Percentiles rank a stretch among this genome's conserved stretches.
phyloP scores from a whole-genome alignment of 2,888 invertebrate species.

The Drosophila antonietae region DNA sequence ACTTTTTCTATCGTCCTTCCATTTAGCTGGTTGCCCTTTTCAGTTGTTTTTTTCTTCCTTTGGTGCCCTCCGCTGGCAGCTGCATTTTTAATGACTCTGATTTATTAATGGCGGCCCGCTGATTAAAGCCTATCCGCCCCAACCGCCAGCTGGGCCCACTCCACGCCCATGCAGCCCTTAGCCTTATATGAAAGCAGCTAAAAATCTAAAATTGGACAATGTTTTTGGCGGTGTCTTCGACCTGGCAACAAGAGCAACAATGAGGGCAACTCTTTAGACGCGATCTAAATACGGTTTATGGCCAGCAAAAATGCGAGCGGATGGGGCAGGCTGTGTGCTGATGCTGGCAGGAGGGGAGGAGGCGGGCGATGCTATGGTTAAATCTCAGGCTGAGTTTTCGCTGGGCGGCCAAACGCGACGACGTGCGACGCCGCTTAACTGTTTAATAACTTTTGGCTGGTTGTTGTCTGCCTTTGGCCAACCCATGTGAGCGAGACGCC shows the following conservation, averaged over 20 bases:
- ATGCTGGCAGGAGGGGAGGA: slow-evolving; percentile 16
- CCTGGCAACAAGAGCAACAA: slow-evolving; percentile 45
- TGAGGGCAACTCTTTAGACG: slow-evolving; percentile 57
- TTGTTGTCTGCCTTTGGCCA: slow-evolving; percentile 42
- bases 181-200: slow-evolving; percentile 36
- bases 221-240: slow-evolving; percentile 61
- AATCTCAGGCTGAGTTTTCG: slow-evolving; percentile 36
- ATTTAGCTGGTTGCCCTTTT: slow-evolving; percentile 47
- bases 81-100: slow-evolving; percentile 84
- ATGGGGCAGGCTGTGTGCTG: slow-evolving; percentile 15
- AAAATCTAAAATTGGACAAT: slow-evolving; percentile 75
- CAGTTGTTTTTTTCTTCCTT: slow-evolving; percentile 2
- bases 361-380: slow-evolving; percentile 8
- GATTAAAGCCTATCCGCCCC: slow-evolving; percentile 80
- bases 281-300: slow-evolving; percentile 64
- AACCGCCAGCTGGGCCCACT: neutral
- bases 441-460: slow-evolving; percentile 74
- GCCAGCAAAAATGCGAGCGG: slow-evolving; percentile 19
- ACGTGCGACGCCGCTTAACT: slow-evolving; percentile 79
- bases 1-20: slow-evolving; percentile 36
- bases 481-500: slow-evolving; percentile 40
- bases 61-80: slow-evolving; percentile 57
- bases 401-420: slow-evolving; percentile 72
- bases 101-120: slow-evolving; percentile 83
- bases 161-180: neutral